Evolutionary conservation across 2,888 invertebrate genomes (phyloP), one percentile per base, ranked within the genome.

Genomic region (Copidosoma aretas): DNA sequence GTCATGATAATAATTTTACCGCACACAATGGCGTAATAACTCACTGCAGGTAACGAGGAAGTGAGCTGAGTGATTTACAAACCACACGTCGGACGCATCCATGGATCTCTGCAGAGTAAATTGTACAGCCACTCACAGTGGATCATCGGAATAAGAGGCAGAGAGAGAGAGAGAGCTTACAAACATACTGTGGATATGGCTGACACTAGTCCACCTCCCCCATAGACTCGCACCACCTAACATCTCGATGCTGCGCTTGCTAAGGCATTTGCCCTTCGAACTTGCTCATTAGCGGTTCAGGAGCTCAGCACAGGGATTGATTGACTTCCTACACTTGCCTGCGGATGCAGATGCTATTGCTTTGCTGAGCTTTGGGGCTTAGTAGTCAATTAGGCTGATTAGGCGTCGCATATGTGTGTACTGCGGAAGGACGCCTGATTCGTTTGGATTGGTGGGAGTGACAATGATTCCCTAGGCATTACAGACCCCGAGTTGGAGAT

Each of bases 181-280:
- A 32, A 32, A 8, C 32, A 32, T 32, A 5, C 32, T 8, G 32
- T 3, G 32, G 32, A 32, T 32, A 32, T 53, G 17, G 21, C 21
- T 32, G 15, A 4, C 0, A 21, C 2, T 5, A 10, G 43, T 21
- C 58, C 19, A 32, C 32, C 17, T 56, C 8, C 39, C 10, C 32
- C n/a, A n/a, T 58, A 39, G 10, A 32, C 41, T 19, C 19, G 24
- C 43, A 39, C 12, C 10, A 19, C 21, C 41, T 24, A 24, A 41
- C 41, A 19, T 12, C 19, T 12, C 21, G 15, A 46, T 46, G 10
- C 46, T 46, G 8, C 17, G n/a, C 21, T 58, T 43, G 41, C 14
- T 46, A 60, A 60, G 60, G 60, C 49, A 49, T 60, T 60, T 60
- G 60, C 60, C 49, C 51, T 49, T 19, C 25, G 60, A 51, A 51